These are phyloP conservation scores for Tetramorium alpestre DNA, from an alignment of 1,140 invertebrate genomes.

Conservation along the genomic window DNA sequence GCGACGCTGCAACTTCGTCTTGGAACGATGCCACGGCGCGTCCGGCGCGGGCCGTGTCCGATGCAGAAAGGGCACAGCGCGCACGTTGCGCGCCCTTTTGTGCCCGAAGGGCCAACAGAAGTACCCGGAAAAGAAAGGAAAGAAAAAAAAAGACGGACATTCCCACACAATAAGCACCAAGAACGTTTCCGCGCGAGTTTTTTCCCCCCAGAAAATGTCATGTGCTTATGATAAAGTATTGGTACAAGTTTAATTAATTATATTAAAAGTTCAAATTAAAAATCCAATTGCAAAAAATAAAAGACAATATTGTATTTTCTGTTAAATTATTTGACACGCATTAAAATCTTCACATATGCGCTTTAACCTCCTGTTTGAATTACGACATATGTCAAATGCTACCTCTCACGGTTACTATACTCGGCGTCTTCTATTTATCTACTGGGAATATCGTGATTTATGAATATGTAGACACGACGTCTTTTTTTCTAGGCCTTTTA, in stretches of 20 bases:
- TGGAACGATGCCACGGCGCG: conserved; percentile 66
- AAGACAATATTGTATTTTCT: not conserved
- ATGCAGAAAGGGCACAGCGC: conserved; percentile 53
- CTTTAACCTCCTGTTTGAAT: conserved; percentile 30
- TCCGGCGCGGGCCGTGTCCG: conserved; percentile 25
- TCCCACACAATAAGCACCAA: not conserved
- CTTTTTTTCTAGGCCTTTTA: not conserved
- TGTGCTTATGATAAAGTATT: too few species aligned
- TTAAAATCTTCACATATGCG: not conserved
- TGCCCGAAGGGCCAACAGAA: conserved; percentile 44
- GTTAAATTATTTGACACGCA: not conserved
- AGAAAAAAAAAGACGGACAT: not conserved
- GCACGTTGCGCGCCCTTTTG: conserved; percentile 32
- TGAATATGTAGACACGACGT: conserved; percentile 12
- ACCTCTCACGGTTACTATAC: not conserved
- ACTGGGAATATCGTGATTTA: conserved; percentile 20
- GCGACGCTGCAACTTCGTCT: conserved; percentile 70
- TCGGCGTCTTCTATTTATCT: conserved; percentile 4
- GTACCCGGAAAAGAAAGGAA: not conserved
- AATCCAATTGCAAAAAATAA: not conserved
- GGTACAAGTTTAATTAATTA: not conserved
- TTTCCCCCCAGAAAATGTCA: not conserved
- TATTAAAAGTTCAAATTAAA: not conserved
- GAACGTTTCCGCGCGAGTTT: not conserved
- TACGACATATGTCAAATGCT: conserved; percentile 21